Evolutionary conservation across 2,797 vertebrate species (phyloP).

Genomic region (Decapterus maruadsi): DNA sequence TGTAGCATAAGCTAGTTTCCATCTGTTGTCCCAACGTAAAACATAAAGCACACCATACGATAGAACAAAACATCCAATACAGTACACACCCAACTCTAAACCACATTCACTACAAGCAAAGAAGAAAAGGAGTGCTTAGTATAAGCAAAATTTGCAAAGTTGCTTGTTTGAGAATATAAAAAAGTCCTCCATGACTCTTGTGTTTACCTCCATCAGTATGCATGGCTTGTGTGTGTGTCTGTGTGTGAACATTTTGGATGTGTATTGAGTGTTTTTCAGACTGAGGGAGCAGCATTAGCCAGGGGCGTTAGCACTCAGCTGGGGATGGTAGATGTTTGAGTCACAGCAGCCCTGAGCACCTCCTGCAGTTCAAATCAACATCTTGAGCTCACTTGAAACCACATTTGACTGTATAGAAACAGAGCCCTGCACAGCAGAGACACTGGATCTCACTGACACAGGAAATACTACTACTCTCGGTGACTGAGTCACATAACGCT

Average conservation of each 20-base stretch:
- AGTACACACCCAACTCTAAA: too few relatives aligned
- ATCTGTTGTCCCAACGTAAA: too few relatives aligned
- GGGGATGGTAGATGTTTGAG: constrained; percentile 41
- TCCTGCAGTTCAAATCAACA: constrained; percentile 56
- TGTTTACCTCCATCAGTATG: background rate
- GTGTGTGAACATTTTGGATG: background rate
- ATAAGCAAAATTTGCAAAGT: too few relatives aligned
- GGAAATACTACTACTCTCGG: background rate
- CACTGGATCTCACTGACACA: constrained; percentile 14
- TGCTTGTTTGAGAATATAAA: too few relatives aligned
- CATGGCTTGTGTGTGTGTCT: constrained; percentile 9
- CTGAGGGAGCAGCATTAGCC: constrained; percentile 38
- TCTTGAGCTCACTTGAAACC: constrained; percentile 39
- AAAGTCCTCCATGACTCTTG: background rate
- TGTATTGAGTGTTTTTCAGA: constrained; percentile 19
- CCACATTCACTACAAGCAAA: too few relatives aligned
- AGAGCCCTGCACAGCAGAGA: background rate
- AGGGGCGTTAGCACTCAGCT: constrained; percentile 46
- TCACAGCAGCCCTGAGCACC: constrained; percentile 55
- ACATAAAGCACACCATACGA: too few relatives aligned
- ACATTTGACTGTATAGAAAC: constrained; percentile 18
- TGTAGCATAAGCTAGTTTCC: too few relatives aligned
- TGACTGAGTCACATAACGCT: background rate
- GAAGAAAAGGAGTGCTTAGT: too few relatives aligned
- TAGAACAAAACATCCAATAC: too few relatives aligned